phyloP scores from a whole-genome alignment of 2,888 invertebrate species.

The Dione vanillae region DNA sequence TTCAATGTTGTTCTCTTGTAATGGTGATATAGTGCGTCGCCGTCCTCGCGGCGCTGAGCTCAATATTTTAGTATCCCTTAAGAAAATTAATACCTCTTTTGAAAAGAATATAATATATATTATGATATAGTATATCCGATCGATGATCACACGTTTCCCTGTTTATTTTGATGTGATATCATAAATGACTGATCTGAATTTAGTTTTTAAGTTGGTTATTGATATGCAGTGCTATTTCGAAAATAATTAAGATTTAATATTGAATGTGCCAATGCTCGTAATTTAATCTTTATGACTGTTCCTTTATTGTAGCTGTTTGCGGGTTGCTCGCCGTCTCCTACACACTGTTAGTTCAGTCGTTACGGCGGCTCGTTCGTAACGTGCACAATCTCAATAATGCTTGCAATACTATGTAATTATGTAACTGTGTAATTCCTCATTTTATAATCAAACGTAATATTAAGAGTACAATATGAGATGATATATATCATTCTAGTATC shows the following conservation, averaged over 20 bases:
- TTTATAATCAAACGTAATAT: conserved; percentile 80
- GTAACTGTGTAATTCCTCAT: conserved; percentile 71
- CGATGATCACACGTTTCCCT: conserved; percentile 83
- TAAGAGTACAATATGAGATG: conserved; percentile 85
- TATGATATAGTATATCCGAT: conserved; percentile 79
- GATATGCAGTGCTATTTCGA: conserved; percentile 84
- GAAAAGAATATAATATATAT: conserved; percentile 77
- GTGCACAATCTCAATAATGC: conserved; percentile 85
- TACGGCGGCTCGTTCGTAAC: conserved; percentile 64
- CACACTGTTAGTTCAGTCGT: conserved; percentile 66
- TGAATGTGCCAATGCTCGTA: conserved; percentile 86
- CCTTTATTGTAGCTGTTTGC: conserved; percentile 72
- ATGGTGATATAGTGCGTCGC: conserved; percentile 82
- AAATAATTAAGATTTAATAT: conserved; percentile 83
- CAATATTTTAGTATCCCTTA: conserved; percentile 85
- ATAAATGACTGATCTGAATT: conserved; percentile 86
- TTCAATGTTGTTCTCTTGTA: conserved; percentile 83
- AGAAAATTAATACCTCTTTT: conserved; percentile 85
- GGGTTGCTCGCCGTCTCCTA: conserved; percentile 58
- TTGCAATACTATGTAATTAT: conserved; percentile 79
- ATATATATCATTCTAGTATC: conserved; percentile 85
- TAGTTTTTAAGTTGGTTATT: conserved; percentile 85
- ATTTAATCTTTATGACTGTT: conserved; percentile 83
- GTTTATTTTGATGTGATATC: conserved; percentile 86
- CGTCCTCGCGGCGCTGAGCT: conserved; percentile 75